Percentiles rank a stretch among this genome's conserved stretches.
phyloP scores from a whole-genome alignment of 2,797 vertebrate species.

The Pelodytes ibericus region DNA sequence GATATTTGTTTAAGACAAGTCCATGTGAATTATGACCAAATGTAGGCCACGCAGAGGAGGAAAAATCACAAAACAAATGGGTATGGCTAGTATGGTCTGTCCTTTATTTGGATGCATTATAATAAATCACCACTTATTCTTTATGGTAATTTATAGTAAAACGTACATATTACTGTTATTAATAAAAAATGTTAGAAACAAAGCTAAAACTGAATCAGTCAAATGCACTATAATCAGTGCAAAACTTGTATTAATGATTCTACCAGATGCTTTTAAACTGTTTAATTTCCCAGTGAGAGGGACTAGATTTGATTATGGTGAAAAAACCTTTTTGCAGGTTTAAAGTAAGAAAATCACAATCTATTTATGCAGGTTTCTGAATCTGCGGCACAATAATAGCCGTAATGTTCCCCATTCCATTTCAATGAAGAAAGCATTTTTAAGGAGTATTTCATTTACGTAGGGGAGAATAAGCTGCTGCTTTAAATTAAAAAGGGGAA shows the following conservation, averaged over 20 bases:
- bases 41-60: too few species aligned
- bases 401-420: constrained; percentile 36
- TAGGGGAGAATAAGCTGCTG: constrained; percentile 17
- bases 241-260: constrained; percentile 36
- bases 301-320: constrained; percentile 45
- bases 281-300: constrained; percentile 40
- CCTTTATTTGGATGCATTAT: not conserved
- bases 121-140: not conserved
- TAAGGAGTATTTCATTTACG: constrained; percentile 25
- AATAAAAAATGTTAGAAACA: constrained; percentile 11
- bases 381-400: constrained; percentile 39
- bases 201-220: constrained; percentile 30
- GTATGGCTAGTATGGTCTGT: too few species aligned
- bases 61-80: too few species aligned
- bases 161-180: not conserved
- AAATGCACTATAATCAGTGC: constrained; percentile 35
- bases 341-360: constrained; percentile 34
- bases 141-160: not conserved
- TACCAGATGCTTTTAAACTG: constrained; percentile 50
- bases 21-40: too few species aligned
- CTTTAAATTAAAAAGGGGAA: constrained; percentile 42
- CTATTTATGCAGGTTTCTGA: constrained; percentile 48
- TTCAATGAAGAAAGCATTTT: constrained; percentile 16
- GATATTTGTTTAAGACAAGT: too few species aligned
- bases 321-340: constrained; percentile 22